phyloP scores from a whole-genome alignment of 64 coral and sea anemone species.

The Stichodactyla helianthus region DNA sequence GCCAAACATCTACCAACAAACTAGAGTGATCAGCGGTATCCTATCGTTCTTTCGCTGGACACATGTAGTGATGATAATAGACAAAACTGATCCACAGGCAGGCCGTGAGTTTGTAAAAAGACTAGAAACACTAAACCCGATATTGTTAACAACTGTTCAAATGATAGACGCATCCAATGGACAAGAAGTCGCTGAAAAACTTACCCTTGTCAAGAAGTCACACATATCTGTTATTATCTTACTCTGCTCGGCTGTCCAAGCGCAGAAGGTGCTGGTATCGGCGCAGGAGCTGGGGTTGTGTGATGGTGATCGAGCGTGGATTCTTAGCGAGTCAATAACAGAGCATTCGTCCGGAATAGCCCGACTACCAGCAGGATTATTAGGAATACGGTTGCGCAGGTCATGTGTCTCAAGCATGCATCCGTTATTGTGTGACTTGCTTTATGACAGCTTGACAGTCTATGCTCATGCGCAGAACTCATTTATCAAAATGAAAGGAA shows the following conservation, averaged over 20 bases:
- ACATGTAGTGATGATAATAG: neutral
- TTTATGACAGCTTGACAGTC: conserved; percentile 19
- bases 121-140: neutral
- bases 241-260: neutral
- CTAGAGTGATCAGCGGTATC: neutral
- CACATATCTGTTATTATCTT: conserved; percentile 1
- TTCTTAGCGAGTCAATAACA: conserved; percentile 1
- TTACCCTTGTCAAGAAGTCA: neutral
- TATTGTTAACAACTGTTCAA: neutral
- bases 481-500: neutral
- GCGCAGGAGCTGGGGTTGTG: neutral
- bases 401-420: neutral
- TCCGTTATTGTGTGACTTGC: neutral
- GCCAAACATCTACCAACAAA: conserved; percentile 8
- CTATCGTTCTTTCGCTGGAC: neutral
- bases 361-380: conserved; percentile 9
- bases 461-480: neutral
- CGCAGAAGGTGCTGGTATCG: neutral
- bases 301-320: conserved; percentile 20
- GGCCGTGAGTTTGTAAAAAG: neutral
- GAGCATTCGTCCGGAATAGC: neutral
- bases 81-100: neutral
- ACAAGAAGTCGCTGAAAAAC: conserved; percentile 1
- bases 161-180: neutral
- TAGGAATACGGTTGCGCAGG: conserved; percentile 17